Evolutionary conservation across 1,140 invertebrate species (phyloP).

Genomic region (Chrysomallon squamiferum): DNA sequence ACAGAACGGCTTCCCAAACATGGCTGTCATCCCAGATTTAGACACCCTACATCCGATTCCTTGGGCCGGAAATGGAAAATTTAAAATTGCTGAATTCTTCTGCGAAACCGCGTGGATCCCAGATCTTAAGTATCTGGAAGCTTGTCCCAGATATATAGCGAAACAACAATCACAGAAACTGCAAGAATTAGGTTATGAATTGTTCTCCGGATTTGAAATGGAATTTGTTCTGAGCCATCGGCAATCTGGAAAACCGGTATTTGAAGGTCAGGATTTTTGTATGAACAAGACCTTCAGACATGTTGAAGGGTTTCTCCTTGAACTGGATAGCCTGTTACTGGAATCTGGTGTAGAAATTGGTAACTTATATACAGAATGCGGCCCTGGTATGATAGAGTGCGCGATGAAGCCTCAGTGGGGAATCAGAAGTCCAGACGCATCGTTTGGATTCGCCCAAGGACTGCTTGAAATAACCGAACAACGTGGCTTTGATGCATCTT

Average conservation of each 20-base stretch:
- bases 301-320: too few relatives aligned
- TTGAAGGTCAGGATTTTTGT: neutral
- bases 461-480: too few relatives aligned
- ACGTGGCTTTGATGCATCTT: too few relatives aligned
- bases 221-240: neutral
- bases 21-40: neutral
- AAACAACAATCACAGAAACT: neutral
- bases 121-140: neutral
- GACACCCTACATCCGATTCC: neutral
- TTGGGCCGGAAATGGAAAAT: neutral
- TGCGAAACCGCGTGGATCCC: neutral
- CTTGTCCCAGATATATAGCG: neutral
- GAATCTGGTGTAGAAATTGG: too few relatives aligned
- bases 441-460: too few relatives aligned
- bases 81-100: neutral
- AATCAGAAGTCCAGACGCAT: too few relatives aligned
- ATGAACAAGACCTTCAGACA: too few relatives aligned
- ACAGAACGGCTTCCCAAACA: neutral
- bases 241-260: neutral
- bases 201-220: neutral
- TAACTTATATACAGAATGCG: too few relatives aligned
- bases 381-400: too few relatives aligned
- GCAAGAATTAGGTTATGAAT: neutral
- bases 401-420: too few relatives aligned
- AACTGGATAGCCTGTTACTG: too few relatives aligned